Base-by-base conservation (phyloP, 92 coral and sea anemone species). In the Palythoa grandiflora region DNA sequence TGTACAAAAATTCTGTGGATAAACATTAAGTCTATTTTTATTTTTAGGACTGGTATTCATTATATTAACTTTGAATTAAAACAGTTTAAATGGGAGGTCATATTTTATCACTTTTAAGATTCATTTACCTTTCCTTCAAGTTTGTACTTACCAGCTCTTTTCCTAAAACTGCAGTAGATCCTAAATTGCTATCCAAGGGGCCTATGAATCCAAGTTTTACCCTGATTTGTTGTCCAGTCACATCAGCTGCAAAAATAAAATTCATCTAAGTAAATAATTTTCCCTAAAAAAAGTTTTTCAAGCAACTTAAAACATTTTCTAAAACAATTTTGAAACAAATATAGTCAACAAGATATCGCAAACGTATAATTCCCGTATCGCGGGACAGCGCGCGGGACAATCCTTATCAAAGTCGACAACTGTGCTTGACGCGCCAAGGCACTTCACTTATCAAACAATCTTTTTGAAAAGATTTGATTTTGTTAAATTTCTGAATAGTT, bases 121-220 rank as follows among this genome's bases (percentile, higher is more conserved):
- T 44, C 53, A 13, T 35, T 35, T 9, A 47, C 8, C n/a, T 50
- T 10, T 54, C 35, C n/a, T 2, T 7, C 14, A 0, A 77, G 1
- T 12, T 21, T 50, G 17, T 13, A 90, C 94, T 96, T 85, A 96
- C 98, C 89, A 97, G 87, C 74, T 97, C 99, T 78, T 85, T 91
- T 52, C 99, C 99, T 50, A 97, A 72, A 0, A 93, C 86, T 15
- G 98, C 90, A 21, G 99, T 97, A 36, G 97, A 97, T 5, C 97
- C 99, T 40, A 97, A 88, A 38, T 94, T 89, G 78, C 91, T 92
- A 90, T 97, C 96, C 61, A 97, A 89, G 0, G 99, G 96, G 11
- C 96, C 98, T 8, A 97, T 96, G 61, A 97, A 97, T 65, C 99
- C 99, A 44, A 97, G 84, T 71, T 95, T 97, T 84, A 97, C 92